phyloP scores from a whole-genome alignment of 2,888 invertebrate genomes.

The Sepiola atlantica region DNA sequence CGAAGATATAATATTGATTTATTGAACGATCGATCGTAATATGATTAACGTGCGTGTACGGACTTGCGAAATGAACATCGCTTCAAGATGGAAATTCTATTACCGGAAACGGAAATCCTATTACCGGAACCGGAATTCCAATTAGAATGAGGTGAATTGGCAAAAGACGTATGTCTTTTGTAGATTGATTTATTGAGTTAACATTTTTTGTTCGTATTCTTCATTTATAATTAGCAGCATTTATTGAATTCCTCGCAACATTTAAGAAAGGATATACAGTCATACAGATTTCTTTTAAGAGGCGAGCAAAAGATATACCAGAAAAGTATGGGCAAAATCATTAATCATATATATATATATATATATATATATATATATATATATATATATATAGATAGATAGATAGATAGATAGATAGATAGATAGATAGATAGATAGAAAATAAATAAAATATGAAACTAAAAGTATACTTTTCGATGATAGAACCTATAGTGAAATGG shows the following conservation, averaged over 20 bases:
- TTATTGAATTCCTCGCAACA: neutral
- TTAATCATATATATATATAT: too few species aligned
- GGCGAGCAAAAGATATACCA: neutral
- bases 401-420: too few species aligned
- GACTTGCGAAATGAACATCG: neutral
- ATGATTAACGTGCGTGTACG: neutral
- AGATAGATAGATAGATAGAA: too few species aligned
- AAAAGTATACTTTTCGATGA: too few species aligned
- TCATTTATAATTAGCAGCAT: neutral
- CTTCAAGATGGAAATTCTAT: neutral
- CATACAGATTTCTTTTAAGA: neutral
- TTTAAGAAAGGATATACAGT: neutral
- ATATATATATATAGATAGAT: too few species aligned
- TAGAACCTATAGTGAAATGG: too few species aligned
- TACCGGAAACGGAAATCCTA: slow-evolving; percentile 32
- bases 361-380: too few species aligned
- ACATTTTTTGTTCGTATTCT: neutral
- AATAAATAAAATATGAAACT: too few species aligned
- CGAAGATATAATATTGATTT: neutral
- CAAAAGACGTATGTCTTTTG: neutral
- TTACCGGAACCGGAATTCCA: neutral
- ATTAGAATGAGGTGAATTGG: neutral
- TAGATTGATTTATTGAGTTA: neutral
- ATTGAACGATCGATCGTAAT: neutral
- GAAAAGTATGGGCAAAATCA: too few species aligned